Conservation (phyloP, 2,888 invertebrate species). For the Himalopsyche japonica region DNA sequence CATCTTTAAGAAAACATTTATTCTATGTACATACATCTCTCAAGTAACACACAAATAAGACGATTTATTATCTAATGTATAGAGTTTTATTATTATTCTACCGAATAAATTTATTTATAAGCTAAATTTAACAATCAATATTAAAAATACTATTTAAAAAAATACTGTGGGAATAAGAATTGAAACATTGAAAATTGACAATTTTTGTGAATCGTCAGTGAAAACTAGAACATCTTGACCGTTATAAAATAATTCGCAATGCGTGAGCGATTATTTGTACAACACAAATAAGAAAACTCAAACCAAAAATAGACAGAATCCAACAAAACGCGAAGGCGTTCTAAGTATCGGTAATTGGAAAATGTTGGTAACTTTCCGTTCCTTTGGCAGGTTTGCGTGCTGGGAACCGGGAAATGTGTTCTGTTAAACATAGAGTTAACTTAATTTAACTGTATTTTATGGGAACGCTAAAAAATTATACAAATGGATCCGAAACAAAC, state of each 20-base stretch:
- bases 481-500: no score
- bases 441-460: neutral
- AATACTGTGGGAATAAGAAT: no score
- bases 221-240: neutral
- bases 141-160: no score
- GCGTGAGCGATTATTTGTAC: neutral
- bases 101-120: no score
- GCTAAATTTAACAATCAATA: no score
- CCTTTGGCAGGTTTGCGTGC: neutral
- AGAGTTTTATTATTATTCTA: no score
- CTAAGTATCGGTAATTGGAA: conserved; percentile 10
- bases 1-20: no score
- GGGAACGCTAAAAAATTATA: neutral
- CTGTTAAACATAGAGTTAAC: neutral
- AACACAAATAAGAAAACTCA: neutral
- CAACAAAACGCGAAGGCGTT: neutral
- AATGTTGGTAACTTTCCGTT: neutral
- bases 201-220: no score
- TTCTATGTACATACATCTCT: no score
- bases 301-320: neutral
- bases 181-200: no score
- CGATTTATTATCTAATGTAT: no score
- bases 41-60: no score
- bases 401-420: neutral
- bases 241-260: neutral